A percentile compares a stretch with the other conserved stretches of the same genome.
These are phyloP conservation scores for Gerris buenoi DNA, from an alignment of 1,140 invertebrate species.

Conservation along the genomic window DNA sequence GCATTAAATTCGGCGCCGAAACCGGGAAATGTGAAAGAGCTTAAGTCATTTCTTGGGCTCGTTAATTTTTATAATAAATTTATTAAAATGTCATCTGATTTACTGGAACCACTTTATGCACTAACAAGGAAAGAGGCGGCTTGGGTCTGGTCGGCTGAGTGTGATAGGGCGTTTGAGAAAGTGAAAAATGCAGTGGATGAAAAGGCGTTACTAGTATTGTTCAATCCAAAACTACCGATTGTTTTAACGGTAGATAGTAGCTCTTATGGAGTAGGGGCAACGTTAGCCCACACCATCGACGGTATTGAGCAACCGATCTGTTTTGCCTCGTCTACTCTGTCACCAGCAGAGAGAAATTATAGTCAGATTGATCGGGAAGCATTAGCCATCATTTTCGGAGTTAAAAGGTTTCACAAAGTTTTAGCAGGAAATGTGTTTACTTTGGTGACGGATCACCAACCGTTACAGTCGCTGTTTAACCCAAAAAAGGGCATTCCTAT, in stretches of 20 bases:
- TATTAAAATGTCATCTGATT: slow-evolving; percentile 6
- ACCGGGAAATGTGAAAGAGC: slow-evolving; percentile 6
- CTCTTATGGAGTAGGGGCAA: slow-evolving; percentile 26
- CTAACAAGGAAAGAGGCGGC: slow-evolving; percentile 4
- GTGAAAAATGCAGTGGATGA: slow-evolving; percentile 11
- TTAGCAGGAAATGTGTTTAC: background rate
- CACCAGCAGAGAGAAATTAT: slow-evolving; percentile 31
- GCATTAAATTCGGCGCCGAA: slow-evolving; percentile 1
- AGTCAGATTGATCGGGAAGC: slow-evolving; percentile 34
- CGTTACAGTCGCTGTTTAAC: background rate
- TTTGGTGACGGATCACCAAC: background rate
- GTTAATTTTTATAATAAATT: slow-evolving; percentile 10
- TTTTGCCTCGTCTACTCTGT: slow-evolving; percentile 27
- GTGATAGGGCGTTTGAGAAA: slow-evolving; percentile 16
- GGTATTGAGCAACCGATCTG: slow-evolving; percentile 26
- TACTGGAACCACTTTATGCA: slow-evolving; percentile 11
- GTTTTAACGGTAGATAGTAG: slow-evolving; percentile 21
- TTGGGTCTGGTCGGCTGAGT: slow-evolving; percentile 10
- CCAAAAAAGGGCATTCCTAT: slow-evolving; percentile 19
- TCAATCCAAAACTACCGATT: slow-evolving; percentile 16
- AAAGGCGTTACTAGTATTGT: slow-evolving; percentile 14
- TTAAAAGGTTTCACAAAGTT: slow-evolving; percentile 29
- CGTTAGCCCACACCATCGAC: slow-evolving; percentile 27
- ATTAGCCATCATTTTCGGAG: slow-evolving; percentile 28
- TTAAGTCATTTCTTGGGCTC: slow-evolving; percentile 7